A percentile compares a stretch with the other conserved stretches of the same genome.
phyloP scores from a whole-genome alignment of 2,113 vertebrate species.

The Ginglymostoma cirratum region DNA sequence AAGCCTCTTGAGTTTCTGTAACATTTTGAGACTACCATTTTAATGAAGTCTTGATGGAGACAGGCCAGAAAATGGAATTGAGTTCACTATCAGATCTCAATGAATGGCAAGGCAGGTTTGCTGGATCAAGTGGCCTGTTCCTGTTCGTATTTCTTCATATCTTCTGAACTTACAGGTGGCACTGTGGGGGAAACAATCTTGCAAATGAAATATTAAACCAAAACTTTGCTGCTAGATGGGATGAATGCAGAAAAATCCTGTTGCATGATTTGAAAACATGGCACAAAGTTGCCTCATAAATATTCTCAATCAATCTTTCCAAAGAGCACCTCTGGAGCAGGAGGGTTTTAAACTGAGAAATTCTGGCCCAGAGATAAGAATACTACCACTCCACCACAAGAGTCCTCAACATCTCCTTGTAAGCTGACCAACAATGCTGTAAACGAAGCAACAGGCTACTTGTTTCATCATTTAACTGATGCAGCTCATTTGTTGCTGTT shows the following conservation, averaged over 20 bases:
- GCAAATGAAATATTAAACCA: background rate
- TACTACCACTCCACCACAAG: too few species aligned
- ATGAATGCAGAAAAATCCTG: background rate
- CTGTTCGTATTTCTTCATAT: background rate
- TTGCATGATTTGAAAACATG: background rate
- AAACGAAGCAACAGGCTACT: background rate
- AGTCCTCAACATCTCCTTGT: background rate
- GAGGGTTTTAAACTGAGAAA: too few species aligned
- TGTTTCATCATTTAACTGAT: background rate
- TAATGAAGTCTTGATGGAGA: background rate
- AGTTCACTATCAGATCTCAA: background rate
- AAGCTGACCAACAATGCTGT: background rate
- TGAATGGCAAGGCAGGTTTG: background rate
- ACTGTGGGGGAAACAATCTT: background rate
- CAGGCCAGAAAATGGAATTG: background rate
- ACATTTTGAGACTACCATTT: background rate
- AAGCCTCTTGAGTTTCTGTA: too few species aligned
- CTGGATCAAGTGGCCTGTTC: background rate
- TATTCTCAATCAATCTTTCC: too few species aligned
- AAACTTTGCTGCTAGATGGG: background rate
- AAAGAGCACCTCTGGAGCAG: too few species aligned
- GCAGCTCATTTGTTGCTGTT: background rate
- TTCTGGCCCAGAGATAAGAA: too few species aligned
- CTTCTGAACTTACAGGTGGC: background rate
- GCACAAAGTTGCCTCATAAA: background rate